phyloP scores from a whole-genome alignment of 2,888 invertebrate species.

The Automeris io region DNA sequence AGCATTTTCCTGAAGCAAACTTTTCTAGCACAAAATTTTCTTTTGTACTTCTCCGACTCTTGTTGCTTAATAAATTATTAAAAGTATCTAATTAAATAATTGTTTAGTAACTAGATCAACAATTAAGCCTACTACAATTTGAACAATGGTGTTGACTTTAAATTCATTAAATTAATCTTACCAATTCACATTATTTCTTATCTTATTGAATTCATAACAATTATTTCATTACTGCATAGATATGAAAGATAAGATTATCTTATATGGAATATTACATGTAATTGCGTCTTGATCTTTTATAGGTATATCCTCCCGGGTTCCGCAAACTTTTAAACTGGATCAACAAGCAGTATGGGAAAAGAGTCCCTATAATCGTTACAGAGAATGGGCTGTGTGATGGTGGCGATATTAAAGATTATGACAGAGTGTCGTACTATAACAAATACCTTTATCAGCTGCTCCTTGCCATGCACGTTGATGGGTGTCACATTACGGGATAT shows the following conservation, averaged over 20 bases:
- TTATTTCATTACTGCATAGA: background rate
- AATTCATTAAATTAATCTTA: too few species aligned
- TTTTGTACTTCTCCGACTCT: too few species aligned
- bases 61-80: too few species aligned
- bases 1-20: too few species aligned
- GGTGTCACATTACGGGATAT: slow-evolving; percentile 68
- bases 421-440: slow-evolving; percentile 74
- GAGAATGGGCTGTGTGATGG: slow-evolving; percentile 78
- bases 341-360: slow-evolving; percentile 74
- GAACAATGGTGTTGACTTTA: too few species aligned
- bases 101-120: too few species aligned
- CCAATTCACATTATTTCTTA: too few species aligned
- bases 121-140: too few species aligned
- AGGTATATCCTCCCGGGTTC: slow-evolving; percentile 79
- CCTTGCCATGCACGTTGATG: slow-evolving; percentile 54
- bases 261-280: background rate
- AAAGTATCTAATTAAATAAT: too few species aligned
- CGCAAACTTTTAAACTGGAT: slow-evolving; percentile 80
- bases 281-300: background rate
- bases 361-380: slow-evolving; percentile 74
- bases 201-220: too few species aligned
- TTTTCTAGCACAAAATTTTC: too few species aligned
- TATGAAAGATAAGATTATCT: background rate
- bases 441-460: slow-evolving; percentile 56
- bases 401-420: slow-evolving; percentile 50